Conservation (phyloP, 2,888 invertebrate species). For the Empis livida region DNA sequence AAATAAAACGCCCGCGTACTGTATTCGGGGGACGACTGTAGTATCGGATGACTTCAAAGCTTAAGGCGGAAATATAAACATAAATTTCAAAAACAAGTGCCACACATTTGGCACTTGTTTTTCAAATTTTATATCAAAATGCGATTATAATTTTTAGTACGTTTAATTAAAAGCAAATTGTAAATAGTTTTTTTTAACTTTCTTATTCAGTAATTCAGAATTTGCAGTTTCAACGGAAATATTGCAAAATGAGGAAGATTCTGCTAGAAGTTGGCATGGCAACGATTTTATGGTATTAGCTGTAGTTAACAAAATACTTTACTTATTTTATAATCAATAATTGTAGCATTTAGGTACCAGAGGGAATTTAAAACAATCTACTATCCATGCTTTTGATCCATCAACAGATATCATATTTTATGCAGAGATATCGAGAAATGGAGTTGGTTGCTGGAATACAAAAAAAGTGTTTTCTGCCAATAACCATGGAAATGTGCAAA, state of each 20-base stretch:
- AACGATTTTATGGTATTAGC: constrained; percentile 40
- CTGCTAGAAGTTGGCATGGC: constrained; percentile 41
- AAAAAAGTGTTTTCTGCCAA: constrained; percentile 36
- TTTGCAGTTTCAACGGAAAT: constrained; percentile 55
- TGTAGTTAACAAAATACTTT: neutral
- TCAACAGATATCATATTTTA: constrained; percentile 51
- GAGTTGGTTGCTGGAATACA: constrained; percentile 64
- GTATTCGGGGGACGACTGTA: no score
- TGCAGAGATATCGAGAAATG: constrained; percentile 55
- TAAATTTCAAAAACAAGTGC: no score
- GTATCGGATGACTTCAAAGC: no score
- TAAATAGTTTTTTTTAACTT: neutral
- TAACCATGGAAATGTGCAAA: constrained; percentile 45
- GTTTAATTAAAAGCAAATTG: neutral
- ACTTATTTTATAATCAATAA: neutral
- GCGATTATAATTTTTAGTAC: no score
- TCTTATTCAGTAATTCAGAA: constrained; percentile 46
- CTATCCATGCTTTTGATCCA: constrained; percentile 53
- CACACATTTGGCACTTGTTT: no score
- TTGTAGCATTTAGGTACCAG: constrained; percentile 46
- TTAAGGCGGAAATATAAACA: no score
- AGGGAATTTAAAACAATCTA: constrained; percentile 51
- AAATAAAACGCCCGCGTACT: no score
- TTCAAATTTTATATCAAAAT: no score
- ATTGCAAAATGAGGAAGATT: constrained; percentile 41